Percentiles rank a stretch among this genome's conserved stretches.
These are phyloP conservation scores for Sinonovacula constricta DNA, from an alignment of 1,140 invertebrate genomes.

Conservation along the genomic window DNA sequence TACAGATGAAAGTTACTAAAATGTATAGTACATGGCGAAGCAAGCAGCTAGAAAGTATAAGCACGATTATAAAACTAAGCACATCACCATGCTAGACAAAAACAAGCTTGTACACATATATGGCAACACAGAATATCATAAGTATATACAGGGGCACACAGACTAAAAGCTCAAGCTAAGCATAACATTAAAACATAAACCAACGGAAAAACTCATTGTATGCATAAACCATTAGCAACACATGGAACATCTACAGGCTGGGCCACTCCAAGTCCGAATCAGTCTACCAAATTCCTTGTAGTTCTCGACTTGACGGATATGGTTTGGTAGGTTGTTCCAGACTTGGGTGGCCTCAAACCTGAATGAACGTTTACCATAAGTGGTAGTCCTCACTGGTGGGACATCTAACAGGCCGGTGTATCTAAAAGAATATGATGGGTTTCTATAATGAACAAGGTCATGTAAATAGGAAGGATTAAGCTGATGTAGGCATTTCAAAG, in stretches of 20 bases:
- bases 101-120: too few relatives aligned
- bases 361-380: conserved; percentile 16
- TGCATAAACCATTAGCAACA: neutral
- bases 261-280: conserved; percentile 14
- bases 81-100: too few relatives aligned
- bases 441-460: conserved; percentile 18
- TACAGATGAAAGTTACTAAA: too few relatives aligned
- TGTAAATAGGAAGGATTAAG: conserved; percentile 14
- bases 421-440: conserved; percentile 18
- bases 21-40: too few relatives aligned
- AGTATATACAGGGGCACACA: too few relatives aligned
- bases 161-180: too few relatives aligned
- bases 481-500: conserved; percentile 34
- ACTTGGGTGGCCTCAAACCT: conserved; percentile 18
- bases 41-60: too few relatives aligned
- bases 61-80: too few relatives aligned
- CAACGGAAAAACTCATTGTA: too few relatives aligned
- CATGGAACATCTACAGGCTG: conserved; percentile 9
- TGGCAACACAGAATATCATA: too few relatives aligned
- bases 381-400: conserved; percentile 5
- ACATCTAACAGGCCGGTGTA: conserved; percentile 2
- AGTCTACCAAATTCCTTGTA: conserved; percentile 11
- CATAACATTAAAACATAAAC: too few relatives aligned
- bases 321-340: conserved; percentile 19
- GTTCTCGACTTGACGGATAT: neutral